Evolutionary conservation across 2,888 invertebrate genomes (phyloP), one percentile per base, ranked within the genome.

Genomic region (Cataglyphis altisquamis): DNA sequence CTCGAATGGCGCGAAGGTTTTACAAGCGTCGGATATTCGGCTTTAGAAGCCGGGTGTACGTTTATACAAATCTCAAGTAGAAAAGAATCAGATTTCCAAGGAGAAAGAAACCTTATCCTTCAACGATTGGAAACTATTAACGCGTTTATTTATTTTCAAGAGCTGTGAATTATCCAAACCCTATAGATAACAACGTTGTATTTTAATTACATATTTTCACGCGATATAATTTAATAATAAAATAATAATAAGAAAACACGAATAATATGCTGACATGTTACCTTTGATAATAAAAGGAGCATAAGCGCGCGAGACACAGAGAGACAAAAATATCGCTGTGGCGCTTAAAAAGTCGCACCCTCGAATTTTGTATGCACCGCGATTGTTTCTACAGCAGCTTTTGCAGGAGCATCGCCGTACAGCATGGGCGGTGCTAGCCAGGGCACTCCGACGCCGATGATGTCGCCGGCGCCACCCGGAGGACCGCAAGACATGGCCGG

Each of bases 361-460:
- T 93, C 92, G 92, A 94, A 92, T 92, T 92, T 93, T 93, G 92
- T 94, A 94, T 93, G 94, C 94, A 94, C 93, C 93, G 95, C 95
- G 94, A 94, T 94, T 92, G 94, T 94, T 94, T 94, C 94, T 94
- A 94, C 93, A 94, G 95, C 94, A 93, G 92, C 95, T 95, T 96
- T 96, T 95, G 96, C 96, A 96, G 97, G 97, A 95, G 97, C 98
- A 91, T 98, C 98, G 89, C 98, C 98, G 91, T 98, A 98, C 96
- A 98, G 97, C 90, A 97, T 98, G 97, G 96, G 96, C 85, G 97
- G 97, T 91, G 97, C 97, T 90, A 98, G 98, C 90, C 97, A 97
- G 92, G 98, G 98, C 92, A 98, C 98, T 84, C 98, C 98, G 85
- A 98, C 98, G 91, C 98, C 98, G 82, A 98, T 98, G 98, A 98